Conservation (phyloP, 2,888 invertebrate species). For the Dorcus parallelipipedus region DNA sequence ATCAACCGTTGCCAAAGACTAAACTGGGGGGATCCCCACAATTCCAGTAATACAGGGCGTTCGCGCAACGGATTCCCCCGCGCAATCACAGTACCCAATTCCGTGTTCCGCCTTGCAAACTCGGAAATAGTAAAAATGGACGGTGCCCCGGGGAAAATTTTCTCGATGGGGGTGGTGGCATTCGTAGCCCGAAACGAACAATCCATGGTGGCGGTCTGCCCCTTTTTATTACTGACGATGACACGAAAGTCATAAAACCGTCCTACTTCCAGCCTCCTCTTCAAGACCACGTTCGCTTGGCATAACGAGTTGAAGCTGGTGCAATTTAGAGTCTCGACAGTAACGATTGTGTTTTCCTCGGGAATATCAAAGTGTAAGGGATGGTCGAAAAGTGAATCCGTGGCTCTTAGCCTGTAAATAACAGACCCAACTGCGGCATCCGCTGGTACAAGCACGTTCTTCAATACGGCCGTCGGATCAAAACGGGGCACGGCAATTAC, state of each 20-base stretch:
- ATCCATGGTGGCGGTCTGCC: constrained; percentile 48
- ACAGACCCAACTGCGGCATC: constrained; percentile 80
- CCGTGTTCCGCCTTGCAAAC: constrained; percentile 61
- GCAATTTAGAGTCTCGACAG: constrained; percentile 79
- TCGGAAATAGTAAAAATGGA: constrained; percentile 45
- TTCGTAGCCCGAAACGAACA: constrained; percentile 77
- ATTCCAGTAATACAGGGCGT: constrained; percentile 76
- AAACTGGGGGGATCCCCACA: constrained; percentile 77
- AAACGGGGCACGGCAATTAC: constrained; percentile 70
- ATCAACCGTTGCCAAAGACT: constrained; percentile 75
- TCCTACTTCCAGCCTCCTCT: constrained; percentile 73
- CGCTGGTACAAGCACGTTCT: constrained; percentile 76
- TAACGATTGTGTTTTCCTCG: constrained; percentile 72
- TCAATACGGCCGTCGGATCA: constrained; percentile 80
- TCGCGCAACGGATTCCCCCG: constrained; percentile 75
- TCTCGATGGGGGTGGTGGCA: constrained; percentile 77
- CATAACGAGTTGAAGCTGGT: constrained; percentile 83
- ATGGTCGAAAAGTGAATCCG: constrained; percentile 84
- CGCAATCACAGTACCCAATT: constrained; percentile 77
- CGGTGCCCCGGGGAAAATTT: constrained; percentile 59
- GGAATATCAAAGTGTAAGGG: constrained; percentile 77
- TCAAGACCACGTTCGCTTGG: constrained; percentile 81
- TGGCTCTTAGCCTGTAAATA: constrained; percentile 83
- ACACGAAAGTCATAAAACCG: constrained; percentile 79
- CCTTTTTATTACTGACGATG: constrained; percentile 65